Evolutionary conservation across 1,140 invertebrate species (phyloP).

Genomic region (Cherax destructor): DNA sequence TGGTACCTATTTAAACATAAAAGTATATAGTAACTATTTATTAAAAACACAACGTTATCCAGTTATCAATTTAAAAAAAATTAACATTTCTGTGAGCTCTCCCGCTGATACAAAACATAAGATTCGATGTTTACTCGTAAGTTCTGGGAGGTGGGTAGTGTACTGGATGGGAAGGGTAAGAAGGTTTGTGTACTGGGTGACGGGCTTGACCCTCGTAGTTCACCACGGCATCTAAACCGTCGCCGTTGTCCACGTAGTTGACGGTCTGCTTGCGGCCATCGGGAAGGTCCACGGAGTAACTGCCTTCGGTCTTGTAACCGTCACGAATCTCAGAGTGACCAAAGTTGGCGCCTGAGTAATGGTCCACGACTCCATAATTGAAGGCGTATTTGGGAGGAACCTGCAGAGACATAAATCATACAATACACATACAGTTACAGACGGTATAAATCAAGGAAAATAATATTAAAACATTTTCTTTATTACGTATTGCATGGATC

Average conservation of each 20-base stretch:
- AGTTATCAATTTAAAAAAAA: too few species aligned
- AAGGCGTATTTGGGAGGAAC: slow-evolving; percentile 39
- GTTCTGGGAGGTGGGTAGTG: too few species aligned
- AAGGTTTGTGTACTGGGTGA: too few species aligned
- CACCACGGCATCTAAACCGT: neutral
- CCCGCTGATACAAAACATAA: too few species aligned
- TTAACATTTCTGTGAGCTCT: too few species aligned
- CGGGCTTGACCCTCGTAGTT: neutral
- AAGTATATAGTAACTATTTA: too few species aligned
- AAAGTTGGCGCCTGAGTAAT: slow-evolving; percentile 50
- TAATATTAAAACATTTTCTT: neutral
- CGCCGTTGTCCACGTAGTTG: neutral
- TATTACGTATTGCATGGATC: neutral
- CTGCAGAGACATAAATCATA: neutral
- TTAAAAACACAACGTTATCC: too few species aligned
- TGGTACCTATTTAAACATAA: too few species aligned
- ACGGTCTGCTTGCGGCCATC: neutral
- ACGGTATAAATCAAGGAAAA: neutral
- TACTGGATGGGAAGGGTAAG: too few species aligned
- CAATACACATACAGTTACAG: neutral
- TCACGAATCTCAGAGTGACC: slow-evolving; percentile 39
- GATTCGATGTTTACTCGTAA: too few species aligned
- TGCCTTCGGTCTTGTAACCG: slow-evolving; percentile 38
- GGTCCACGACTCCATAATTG: slow-evolving; percentile 33
- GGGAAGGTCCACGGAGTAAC: neutral